These are phyloP conservation scores for Chrysolophus pictus DNA, from an alignment of 2,797 vertebrate genomes.

Conservation along the genomic window DNA sequence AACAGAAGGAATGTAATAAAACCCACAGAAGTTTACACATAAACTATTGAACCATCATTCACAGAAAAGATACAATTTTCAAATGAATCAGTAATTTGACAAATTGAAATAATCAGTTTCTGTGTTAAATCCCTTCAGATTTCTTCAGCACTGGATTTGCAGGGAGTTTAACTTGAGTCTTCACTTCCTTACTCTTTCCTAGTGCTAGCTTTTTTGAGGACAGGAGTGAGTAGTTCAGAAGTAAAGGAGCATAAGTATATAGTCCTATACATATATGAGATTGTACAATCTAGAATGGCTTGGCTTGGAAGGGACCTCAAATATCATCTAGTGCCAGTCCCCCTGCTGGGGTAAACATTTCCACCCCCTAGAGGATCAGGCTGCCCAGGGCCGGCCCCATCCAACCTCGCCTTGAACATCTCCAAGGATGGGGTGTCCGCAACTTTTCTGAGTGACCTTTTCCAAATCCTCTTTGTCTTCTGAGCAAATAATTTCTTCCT, in stretches of 20 bases:
- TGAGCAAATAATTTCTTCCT: no score
- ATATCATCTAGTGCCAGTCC: no score
- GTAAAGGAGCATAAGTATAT: accelerated
- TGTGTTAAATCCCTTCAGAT: background rate
- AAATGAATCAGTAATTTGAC: background rate
- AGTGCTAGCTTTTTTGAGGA: background rate
- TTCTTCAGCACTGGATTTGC: background rate
- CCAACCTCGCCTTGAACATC: no score
- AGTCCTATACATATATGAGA: background rate
- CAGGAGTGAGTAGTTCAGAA: background rate
- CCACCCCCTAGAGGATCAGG: no score
- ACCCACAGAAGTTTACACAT: background rate
- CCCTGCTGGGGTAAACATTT: no score
- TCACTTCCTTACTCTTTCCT: background rate
- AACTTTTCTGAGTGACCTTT: no score
- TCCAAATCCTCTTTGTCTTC: no score
- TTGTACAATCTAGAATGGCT: no score
- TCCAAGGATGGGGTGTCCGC: no score
- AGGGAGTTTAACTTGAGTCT: background rate
- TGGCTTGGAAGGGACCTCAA: no score
- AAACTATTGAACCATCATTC: background rate
- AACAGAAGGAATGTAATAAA: background rate
- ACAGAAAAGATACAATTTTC: background rate
- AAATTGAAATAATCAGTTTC: background rate
- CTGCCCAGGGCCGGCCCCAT: no score